Base-by-base conservation (phyloP, 2,113 vertebrate genomes). In the Scomber scombrus region DNA sequence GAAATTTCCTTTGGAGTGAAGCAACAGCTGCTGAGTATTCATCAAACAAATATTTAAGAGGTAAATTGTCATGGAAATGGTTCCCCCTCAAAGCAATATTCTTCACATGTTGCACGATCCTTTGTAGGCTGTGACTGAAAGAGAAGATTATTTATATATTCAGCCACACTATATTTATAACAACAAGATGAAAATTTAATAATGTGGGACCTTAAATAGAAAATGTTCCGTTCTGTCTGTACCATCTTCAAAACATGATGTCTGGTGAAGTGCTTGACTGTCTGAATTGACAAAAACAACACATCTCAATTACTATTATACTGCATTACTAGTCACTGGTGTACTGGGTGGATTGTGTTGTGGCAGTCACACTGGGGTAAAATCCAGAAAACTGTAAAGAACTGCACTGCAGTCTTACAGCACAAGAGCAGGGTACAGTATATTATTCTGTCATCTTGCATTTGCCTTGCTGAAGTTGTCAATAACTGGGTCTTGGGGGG, bases 391-490 rank as follows among this genome's bases (percentile, higher is more conserved):
- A 63, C n/a, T 77, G 11, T 9, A 74, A 15, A 63, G 72, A 68
- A 69, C 64, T 58, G 68, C 64, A 65, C 14, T 75, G 67, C 60
- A 26, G 23, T 58, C 11, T 61, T 49, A 50, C 50, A 23, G 21
- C 49, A 66, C 18, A 18, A 23, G 15, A 65, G 11, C 23, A 5
- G 8, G 23, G 15, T 61, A 50, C 52, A 70, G 16, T 69, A 40
- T 67, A 79, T 88, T 80, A 82, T 78, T 77, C 82, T 65, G 84
- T 77, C 84, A 64, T 77, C 46, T 85, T 75, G 51, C 56, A 52
- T 86, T 84, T 87, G n/a, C 65, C 45, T 46, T 43, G 3, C 62
- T 78, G 26, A 78, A 76, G 40, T 49, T 74, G 77, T 83, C 61
- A 19, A 82, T 84, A 73, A 58, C 5, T 73, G 74, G 57, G 70